These are phyloP conservation scores for Lophotis ruficrista DNA, from an alignment of 2,113 vertebrate species.

Conservation along the genomic window DNA sequence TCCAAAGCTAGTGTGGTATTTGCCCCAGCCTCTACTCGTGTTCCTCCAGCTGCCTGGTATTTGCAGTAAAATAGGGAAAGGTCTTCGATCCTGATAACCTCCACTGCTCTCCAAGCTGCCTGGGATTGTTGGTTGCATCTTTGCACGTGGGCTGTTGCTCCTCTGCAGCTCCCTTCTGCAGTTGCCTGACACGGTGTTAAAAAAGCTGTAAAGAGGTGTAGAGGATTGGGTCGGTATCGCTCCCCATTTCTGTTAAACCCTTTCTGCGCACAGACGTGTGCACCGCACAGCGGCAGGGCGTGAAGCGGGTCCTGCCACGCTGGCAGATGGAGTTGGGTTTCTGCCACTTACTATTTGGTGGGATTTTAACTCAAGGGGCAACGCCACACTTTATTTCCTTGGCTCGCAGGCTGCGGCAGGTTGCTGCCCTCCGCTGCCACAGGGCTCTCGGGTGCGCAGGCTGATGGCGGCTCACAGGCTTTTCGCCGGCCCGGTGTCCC, in stretches of 20 bases:
- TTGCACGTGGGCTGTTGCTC: fast-evolving
- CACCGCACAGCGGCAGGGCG: fast-evolving
- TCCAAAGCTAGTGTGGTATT: neutral
- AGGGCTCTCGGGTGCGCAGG: fast-evolving
- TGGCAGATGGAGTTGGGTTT: too few relatives aligned
- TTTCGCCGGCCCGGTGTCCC: too few relatives aligned
- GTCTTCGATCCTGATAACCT: too few relatives aligned
- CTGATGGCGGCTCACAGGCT: neutral
- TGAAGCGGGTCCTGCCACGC: fast-evolving
- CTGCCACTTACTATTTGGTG: neutral
- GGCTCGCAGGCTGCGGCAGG: fast-evolving
- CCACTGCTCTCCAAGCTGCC: neutral
- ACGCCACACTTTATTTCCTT: fast-evolving
- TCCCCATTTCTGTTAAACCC: neutral
- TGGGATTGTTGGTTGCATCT: neutral
- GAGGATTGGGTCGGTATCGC: fast-evolving
- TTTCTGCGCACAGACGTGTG: fast-evolving
- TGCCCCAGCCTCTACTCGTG: fast-evolving
- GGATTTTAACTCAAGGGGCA: fast-evolving
- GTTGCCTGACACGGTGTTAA: fast-evolving
- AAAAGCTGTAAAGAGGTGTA: fast-evolving
- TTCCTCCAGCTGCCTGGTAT: too few relatives aligned
- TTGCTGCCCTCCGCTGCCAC: fast-evolving
- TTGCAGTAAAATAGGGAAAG: too few relatives aligned
- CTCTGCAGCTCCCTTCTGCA: fast-evolving